Evolutionary conservation across 1,140 invertebrate species (phyloP).

Genomic region (Penaeus chinensis): DNA sequence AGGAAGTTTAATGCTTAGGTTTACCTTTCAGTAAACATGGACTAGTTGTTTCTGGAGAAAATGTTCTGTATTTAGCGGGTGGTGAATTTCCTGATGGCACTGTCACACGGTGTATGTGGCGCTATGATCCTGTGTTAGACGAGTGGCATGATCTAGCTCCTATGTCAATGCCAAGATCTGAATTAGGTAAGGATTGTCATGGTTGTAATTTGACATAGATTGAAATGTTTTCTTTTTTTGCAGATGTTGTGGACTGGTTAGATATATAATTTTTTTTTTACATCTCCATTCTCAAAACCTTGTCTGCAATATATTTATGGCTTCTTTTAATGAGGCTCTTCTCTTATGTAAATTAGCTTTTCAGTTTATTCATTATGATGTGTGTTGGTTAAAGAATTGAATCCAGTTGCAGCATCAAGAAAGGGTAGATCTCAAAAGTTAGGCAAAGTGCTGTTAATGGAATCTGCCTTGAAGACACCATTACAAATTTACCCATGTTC

Average conservation of each 20-base stretch:
- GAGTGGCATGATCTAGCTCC: constrained; percentile 72
- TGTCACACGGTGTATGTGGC: constrained; percentile 70
- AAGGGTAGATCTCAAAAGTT: too few relatives aligned
- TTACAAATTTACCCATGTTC: too few relatives aligned
- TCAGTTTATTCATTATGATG: too few relatives aligned
- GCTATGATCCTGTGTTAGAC: constrained; percentile 73
- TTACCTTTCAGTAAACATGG: constrained; percentile 71
- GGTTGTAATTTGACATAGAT: too few relatives aligned
- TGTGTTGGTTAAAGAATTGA: too few relatives aligned
- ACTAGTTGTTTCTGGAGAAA: constrained; percentile 72
- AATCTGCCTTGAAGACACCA: too few relatives aligned
- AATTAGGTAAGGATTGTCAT: constrained; percentile 68
- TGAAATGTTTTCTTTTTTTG: too few relatives aligned
- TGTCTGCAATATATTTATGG: too few relatives aligned
- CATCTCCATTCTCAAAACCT: background rate
- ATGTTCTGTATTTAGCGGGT: constrained; percentile 73
- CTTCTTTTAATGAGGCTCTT: too few relatives aligned
- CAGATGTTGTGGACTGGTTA: background rate
- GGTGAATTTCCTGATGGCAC: constrained; percentile 74
- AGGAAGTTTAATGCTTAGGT: background rate
- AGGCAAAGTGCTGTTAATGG: too few relatives aligned
- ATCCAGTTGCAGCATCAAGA: too few relatives aligned
- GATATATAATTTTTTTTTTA: background rate
- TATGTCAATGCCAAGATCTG: constrained; percentile 71
- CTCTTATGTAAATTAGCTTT: too few relatives aligned